Percentiles rank a stretch among this genome's conserved stretches.
These are phyloP conservation scores for Micrasema longulum DNA, from an alignment of 1,140 invertebrate species.

Conservation along the genomic window DNA sequence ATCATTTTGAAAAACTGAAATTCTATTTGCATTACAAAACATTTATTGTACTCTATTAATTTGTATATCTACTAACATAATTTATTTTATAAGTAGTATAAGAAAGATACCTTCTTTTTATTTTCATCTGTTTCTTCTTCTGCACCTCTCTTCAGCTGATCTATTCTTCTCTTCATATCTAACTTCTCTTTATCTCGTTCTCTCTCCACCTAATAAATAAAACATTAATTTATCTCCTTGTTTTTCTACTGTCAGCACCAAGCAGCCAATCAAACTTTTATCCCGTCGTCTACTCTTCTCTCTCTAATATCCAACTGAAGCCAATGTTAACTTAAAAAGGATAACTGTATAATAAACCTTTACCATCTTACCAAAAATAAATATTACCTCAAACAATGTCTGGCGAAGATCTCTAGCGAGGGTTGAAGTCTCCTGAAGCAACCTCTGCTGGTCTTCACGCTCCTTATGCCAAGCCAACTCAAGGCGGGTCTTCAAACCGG, in stretches of 20 bases:
- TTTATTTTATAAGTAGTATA: no score
- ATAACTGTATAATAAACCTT: no score
- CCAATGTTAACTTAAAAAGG: not conserved
- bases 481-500: conserved; percentile 87
- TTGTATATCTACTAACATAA: no score
- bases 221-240: no score
- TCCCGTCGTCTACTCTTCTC: not conserved
- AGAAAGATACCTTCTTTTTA: conserved; percentile 80
- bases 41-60: no score
- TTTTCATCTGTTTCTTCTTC: conserved; percentile 93
- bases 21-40: no score
- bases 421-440: conserved; percentile 91
- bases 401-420: conserved; percentile 89
- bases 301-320: not conserved
- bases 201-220: conserved; percentile 75
- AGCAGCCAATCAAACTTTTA: not conserved
- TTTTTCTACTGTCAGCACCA: no score
- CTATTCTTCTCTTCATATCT: conserved; percentile 85
- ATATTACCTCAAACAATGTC: conserved; percentile 83
- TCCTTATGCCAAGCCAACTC: conserved; percentile 97
- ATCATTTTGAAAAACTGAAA: no score
- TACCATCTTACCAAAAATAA: no score
- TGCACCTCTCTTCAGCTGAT: conserved; percentile 84
- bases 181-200: conserved; percentile 90
- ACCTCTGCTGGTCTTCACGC: conserved; percentile 89